A percentile compares a stretch with the other conserved stretches of the same genome.
phyloP scores from a whole-genome alignment of 2,113 vertebrate genomes.

The Sclerurus mexicanus region DNA sequence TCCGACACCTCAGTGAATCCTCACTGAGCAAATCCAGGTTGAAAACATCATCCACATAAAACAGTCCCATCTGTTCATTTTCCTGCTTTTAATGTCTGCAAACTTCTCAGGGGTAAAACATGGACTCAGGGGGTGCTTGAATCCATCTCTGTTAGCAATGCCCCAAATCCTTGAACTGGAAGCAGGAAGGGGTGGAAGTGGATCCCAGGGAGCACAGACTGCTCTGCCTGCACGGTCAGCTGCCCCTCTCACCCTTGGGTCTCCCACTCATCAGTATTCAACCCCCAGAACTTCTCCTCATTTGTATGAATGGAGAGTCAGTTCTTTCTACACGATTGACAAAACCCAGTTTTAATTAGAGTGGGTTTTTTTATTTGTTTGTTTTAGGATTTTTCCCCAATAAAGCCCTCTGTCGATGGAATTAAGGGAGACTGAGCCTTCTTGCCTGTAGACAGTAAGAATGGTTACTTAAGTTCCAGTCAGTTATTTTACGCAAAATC shows the following conservation, averaged over 20 bases:
- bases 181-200: background rate
- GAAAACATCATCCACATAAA: background rate
- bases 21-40: background rate
- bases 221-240: rapidly evolving
- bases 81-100: background rate
- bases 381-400: background rate
- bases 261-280: background rate
- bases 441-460: background rate
- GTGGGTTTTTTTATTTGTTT: background rate
- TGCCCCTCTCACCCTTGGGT: background rate
- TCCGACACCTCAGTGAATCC: background rate
- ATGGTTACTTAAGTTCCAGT: background rate
- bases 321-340: background rate
- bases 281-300: background rate
- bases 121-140: rapidly evolving
- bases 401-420: background rate
- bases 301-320: background rate
- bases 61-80: background rate
- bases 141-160: background rate
- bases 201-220: background rate
- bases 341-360: background rate
- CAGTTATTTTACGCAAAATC: background rate
- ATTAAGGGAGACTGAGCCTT: background rate
- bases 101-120: background rate
- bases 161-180: background rate